Evolutionary conservation across 2,888 invertebrate genomes (phyloP).

Genomic region (Dasysyrphus tricinctus): DNA sequence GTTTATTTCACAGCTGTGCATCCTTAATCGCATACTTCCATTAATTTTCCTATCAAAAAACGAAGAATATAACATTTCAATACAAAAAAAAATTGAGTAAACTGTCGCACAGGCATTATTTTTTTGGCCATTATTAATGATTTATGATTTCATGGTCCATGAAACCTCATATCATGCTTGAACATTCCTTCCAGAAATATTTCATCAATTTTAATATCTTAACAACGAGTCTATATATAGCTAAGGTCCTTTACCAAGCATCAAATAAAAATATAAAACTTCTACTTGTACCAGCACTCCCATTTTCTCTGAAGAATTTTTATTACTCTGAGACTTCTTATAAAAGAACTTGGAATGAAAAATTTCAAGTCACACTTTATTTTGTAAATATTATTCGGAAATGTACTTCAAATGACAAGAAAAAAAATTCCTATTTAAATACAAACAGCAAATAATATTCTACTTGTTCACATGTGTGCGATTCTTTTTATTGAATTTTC

Average conservation of each 20-base stretch:
- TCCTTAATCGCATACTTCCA: neutral
- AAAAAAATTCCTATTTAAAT: slow-evolving; percentile 50
- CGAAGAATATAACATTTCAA: slow-evolving; percentile 22
- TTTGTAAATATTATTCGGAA: neutral
- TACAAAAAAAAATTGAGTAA: slow-evolving; percentile 34
- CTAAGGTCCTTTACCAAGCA: neutral
- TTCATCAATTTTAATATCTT: slow-evolving; percentile 60
- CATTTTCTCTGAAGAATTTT: neutral
- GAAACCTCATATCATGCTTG: slow-evolving; percentile 36
- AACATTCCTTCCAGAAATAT: slow-evolving; percentile 45
- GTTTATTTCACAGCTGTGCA: slow-evolving; percentile 1
- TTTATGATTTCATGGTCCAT: slow-evolving; percentile 59
- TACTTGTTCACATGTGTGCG: slow-evolving; percentile 9
- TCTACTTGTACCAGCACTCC: neutral
- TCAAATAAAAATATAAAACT: slow-evolving; percentile 16
- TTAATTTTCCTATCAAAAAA: slow-evolving; percentile 7
- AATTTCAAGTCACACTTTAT: slow-evolving; percentile 15
- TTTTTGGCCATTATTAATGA: slow-evolving; percentile 52
- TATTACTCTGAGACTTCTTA: neutral
- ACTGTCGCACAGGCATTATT: slow-evolving; percentile 48
- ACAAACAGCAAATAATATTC: slow-evolving; percentile 52
- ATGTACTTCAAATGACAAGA: neutral
- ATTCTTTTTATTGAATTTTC: slow-evolving; percentile 36
- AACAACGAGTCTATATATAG: slow-evolving; percentile 5
- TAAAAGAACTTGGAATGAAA: neutral